phyloP scores from a whole-genome alignment of 2,113 vertebrate genomes.

The Ophthalmolycus amberensis region DNA sequence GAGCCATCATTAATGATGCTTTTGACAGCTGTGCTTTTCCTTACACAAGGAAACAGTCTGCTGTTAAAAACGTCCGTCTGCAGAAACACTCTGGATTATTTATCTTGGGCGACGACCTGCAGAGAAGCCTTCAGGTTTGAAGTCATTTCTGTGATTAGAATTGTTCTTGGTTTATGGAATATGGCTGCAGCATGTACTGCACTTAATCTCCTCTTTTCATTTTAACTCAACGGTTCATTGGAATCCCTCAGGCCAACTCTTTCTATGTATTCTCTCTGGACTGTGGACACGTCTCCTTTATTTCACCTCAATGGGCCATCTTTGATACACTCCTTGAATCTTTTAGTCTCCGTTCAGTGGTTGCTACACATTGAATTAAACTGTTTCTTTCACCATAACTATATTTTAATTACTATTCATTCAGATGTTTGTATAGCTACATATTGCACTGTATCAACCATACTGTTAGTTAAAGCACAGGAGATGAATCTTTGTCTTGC shows the following conservation, averaged over 20 bases:
- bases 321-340: not conserved
- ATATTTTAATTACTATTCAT: not conserved
- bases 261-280: not conserved
- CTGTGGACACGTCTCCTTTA: not conserved
- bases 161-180: not conserved
- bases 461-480: not conserved
- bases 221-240: not conserved
- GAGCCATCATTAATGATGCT: not conserved
- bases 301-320: not conserved
- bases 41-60: not conserved
- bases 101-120: not conserved
- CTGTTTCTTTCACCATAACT: not conserved
- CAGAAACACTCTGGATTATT: not conserved
- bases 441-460: not conserved
- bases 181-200: conserved; percentile 25
- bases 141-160: no score
- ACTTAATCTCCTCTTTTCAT: not conserved
- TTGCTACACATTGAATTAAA: not conserved
- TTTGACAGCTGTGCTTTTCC: not conserved
- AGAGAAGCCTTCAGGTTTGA: not conserved
- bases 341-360: not conserved
- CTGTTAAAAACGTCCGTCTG: not conserved
- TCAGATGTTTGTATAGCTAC: not conserved
- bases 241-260: not conserved
- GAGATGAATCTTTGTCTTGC: not conserved